Base-by-base conservation (phyloP, 2,113 vertebrate genomes). In the Pangasianodon gigas region DNA sequence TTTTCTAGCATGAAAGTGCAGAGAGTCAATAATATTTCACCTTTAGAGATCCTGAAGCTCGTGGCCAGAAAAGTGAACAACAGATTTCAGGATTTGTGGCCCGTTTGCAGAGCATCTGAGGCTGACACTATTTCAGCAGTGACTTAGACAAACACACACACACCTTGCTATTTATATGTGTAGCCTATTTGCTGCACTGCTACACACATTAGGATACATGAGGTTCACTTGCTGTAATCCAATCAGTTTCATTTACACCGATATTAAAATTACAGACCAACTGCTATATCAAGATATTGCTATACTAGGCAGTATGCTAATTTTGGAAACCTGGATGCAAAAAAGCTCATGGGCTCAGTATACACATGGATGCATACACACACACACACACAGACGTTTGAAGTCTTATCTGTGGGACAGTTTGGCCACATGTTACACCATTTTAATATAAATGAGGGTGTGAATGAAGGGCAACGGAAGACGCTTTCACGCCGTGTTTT, bases 361-460 rank as follows among this genome's bases (percentile, higher is more conserved):
- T 77, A 1, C 88, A 92, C 91, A 84, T 10, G 3, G 7, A 46
- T 32, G 10, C 87, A 51, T 21, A 71, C 62, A 81, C 32, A 84
- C 48, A 56, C 86, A 60, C 87, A 90, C 32, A 92, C 90, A 84
- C 89, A n/a, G n/a, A 91, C 93, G 92, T 96, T 96, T 96, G 94
- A 96, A 96, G 95, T 95, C 90, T 93, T 87, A 91, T 75, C 92
- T 32, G 89, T 90, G 90, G 93, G 93, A 94, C 91, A 93, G 93
- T 89, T 92, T 65, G 81, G 60, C 75, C 93, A 92, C 94, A 93
- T 92, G 93, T 93, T 93, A 90, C 93, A 93, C 95, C 94, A 95
- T 95, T 96, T 96, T 92, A 96, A 96, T 96, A 96, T 95, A 94
- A 96, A 96, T 95, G 94, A 90, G 54, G 67, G 93, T 91, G 56